Evolutionary conservation across 2,888 invertebrate genomes (phyloP), one percentile per base, ranked within the genome.

Genomic region (Leptinotarsa tumamoca): DNA sequence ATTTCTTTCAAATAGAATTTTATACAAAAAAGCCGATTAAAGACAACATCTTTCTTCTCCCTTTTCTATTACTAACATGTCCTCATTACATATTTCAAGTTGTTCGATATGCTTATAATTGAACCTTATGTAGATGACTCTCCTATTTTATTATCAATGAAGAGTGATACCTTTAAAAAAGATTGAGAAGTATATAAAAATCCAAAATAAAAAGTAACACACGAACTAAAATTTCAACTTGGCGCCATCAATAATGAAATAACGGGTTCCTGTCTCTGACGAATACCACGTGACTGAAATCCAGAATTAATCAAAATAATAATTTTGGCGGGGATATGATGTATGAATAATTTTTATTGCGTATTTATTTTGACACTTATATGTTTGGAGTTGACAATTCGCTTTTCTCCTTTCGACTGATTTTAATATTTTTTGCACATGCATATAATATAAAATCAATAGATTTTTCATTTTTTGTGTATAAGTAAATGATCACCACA

Each of bases 221-320:
- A 17, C 13, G 17, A 63, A 63, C 33, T 33, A 63, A 63, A 17
- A 33, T 63, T 33, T 43, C 51, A 18, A 56, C 54, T 69, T 69
- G 90, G 90, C 90, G 90, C 90, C 90, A 90, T 90, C 90, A 89
- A 90, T 88, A 88, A 88, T 88, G 87, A 89, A 89, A 89, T 90
- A 89, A 89, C 74, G 90, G 89, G 89, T 43, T 43, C 43, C 43
- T 43, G 86, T 84, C 83, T 83, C 84, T 80, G 83, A 82, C 79
- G 83, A 84, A 43, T 63, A 88, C 90, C 90, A 90, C 90, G 90
- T 90, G 90, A 90, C 87, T 84, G 83, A 21, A 23, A 68, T n/a
- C 18, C 56, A 49, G 69, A 69, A 68, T 52, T 54, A 43, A 63
- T 43, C 63, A 27, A 63, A 63, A 33, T 61, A 68, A 27, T 54